Conservation (phyloP, 2,888 invertebrate species). For the Phyto melanocephala region DNA sequence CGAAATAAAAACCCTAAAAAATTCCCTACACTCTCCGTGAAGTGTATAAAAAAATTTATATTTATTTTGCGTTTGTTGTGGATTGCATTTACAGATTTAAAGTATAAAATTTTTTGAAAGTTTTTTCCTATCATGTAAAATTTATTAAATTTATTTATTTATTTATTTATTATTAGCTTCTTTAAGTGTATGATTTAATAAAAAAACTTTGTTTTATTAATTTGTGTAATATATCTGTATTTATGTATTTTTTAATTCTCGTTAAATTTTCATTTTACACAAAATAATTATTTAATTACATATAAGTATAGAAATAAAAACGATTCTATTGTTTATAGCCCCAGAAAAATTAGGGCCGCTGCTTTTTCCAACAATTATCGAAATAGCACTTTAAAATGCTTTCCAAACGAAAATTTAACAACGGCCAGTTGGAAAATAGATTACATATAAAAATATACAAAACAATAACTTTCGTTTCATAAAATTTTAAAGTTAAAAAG, state of each 20-base stretch:
- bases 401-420: slow-evolving; percentile 16
- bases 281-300: slow-evolving; percentile 13
- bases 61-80: too few relatives aligned
- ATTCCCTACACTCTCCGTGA: too few relatives aligned
- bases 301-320: slow-evolving; percentile 48
- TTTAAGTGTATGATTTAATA: too few relatives aligned
- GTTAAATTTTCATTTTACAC: slow-evolving; percentile 43
- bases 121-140: too few relatives aligned
- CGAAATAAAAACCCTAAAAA: too few relatives aligned
- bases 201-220: too few relatives aligned
- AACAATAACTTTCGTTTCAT: neutral
- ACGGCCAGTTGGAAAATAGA: neutral
- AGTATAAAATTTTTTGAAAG: too few relatives aligned
- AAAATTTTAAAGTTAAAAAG: slow-evolving; percentile 1
- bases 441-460: neutral
- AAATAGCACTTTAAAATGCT: slow-evolving; percentile 34
- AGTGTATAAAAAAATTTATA: too few relatives aligned
- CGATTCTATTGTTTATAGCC: slow-evolving; percentile 47
- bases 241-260: neutral
- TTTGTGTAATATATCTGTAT: too few relatives aligned
- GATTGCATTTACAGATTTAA: too few relatives aligned
- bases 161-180: too few relatives aligned
- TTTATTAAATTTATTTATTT: too few relatives aligned
- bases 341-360: slow-evolving; percentile 12
- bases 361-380: neutral